These are phyloP conservation scores for Drosophila quadrilineata DNA, from an alignment of 1,140 invertebrate species.

Conservation along the genomic window DNA sequence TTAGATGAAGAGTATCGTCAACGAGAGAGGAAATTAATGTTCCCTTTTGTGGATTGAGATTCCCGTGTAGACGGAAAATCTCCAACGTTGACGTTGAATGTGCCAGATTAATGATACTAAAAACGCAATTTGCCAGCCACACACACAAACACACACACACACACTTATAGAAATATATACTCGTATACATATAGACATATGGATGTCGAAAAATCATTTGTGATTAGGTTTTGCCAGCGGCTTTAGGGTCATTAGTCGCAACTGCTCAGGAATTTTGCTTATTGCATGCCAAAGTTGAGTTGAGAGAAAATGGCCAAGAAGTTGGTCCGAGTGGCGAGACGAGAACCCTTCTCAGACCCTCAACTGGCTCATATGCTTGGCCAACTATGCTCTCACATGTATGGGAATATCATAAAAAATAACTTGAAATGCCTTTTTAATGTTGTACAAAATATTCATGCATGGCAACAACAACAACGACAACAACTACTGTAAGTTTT, in stretches of 20 bases:
- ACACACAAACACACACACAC: slow-evolving; percentile 12
- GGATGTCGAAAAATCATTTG: slow-evolving; percentile 21
- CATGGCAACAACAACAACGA: slow-evolving; percentile 19
- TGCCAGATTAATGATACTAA: slow-evolving; percentile 72
- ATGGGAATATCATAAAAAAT: slow-evolving; percentile 67
- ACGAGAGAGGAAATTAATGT: slow-evolving; percentile 74
- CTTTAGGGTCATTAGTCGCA: slow-evolving; percentile 68
- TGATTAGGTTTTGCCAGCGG: slow-evolving; percentile 65
- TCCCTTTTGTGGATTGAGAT: slow-evolving; percentile 61
- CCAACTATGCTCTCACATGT: slow-evolving; percentile 30
- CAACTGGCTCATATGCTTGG: slow-evolving; percentile 21
- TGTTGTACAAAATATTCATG: slow-evolving; percentile 70
- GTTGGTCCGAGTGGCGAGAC: background rate
- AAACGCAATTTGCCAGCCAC: slow-evolving; percentile 33
- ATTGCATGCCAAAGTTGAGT: slow-evolving; percentile 56
- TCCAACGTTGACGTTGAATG: slow-evolving; percentile 67
- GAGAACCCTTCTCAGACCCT: background rate
- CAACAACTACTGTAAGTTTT: slow-evolving; percentile 55
- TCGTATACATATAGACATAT: background rate
- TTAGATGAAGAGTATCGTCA: slow-evolving; percentile 13
- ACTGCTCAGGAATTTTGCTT: slow-evolving; percentile 63
- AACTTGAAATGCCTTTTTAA: slow-evolving; percentile 76
- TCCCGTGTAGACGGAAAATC: slow-evolving; percentile 1
- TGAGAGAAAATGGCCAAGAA: slow-evolving; percentile 56
- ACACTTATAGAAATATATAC: background rate